These are phyloP conservation scores for Plodia interpunctella DNA, from an alignment of 1,140 invertebrate species.

Conservation along the genomic window DNA sequence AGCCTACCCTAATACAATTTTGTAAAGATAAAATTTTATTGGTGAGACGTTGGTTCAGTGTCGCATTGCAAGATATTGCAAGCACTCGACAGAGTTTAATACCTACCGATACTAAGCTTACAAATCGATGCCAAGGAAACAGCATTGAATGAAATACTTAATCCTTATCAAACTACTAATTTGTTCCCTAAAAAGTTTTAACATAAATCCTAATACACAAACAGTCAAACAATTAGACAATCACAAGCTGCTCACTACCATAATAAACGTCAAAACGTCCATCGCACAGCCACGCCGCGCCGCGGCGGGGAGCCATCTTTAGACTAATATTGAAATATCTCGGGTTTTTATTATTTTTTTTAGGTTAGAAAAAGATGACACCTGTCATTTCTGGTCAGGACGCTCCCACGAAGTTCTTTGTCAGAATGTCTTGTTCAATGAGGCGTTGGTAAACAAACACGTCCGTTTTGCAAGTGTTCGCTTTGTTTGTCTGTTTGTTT, in stretches of 20 bases:
- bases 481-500: background rate
- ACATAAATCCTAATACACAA: slow-evolving; percentile 4
- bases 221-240: slow-evolving; percentile 6
- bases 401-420: slow-evolving; percentile 40
- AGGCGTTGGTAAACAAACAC: slow-evolving; percentile 41
- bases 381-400: slow-evolving; percentile 60
- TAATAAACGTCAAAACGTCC: slow-evolving; percentile 17
- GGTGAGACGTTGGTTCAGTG: no score
- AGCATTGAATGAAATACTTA: no score
- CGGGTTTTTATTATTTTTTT: slow-evolving; percentile 40
- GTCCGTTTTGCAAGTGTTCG: slow-evolving; percentile 1
- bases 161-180: no score
- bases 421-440: slow-evolving; percentile 24
- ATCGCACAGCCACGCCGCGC: background rate
- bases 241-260: slow-evolving; percentile 1
- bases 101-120: no score
- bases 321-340: slow-evolving; percentile 58
- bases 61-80: no score
- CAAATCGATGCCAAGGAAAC: no score
- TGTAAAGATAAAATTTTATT: no score
- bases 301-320: slow-evolving; percentile 46
- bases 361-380: slow-evolving; percentile 63
- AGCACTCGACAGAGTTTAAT: no score
- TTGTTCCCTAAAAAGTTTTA: no score
- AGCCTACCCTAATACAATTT: no score